Conservation (phyloP, 2,113 vertebrate genomes). For the Scartelaos histophorus region DNA sequence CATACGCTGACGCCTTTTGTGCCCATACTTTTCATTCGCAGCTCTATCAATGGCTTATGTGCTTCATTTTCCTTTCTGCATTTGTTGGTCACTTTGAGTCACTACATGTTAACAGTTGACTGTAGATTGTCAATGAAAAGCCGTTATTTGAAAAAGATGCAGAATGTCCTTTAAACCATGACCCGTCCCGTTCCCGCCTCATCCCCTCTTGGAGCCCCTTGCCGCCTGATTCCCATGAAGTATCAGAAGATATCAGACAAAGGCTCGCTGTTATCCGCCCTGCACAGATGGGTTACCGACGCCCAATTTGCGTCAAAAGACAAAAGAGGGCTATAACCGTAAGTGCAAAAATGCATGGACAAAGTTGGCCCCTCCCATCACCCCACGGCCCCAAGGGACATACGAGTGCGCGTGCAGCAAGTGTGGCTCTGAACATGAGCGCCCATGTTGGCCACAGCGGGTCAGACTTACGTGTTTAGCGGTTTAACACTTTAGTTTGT, state of each 20-base stretch:
- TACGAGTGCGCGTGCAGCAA: constrained; percentile 69
- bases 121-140: not conserved
- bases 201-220: not conserved
- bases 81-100: too few species aligned
- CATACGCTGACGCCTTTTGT: too few species aligned
- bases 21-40: too few species aligned
- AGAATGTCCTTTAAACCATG: not conserved
- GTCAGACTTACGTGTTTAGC: not conserved
- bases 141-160: constrained; percentile 1
- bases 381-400: constrained; percentile 32
- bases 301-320: constrained; percentile 64
- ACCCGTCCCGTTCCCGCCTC: not conserved
- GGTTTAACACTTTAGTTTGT: too few species aligned
- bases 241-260: constrained; percentile 64
- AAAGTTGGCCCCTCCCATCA: constrained; percentile 28
- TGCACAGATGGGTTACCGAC: constrained; percentile 74
- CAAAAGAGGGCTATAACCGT: constrained; percentile 71
- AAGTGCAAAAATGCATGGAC: constrained; percentile 46
- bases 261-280: constrained; percentile 61
- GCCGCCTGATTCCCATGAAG: constrained; percentile 65
- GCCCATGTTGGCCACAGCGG: not conserved
- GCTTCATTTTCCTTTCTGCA: too few species aligned
- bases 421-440: constrained; percentile 63
- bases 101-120: too few species aligned
- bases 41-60: too few species aligned